These are phyloP conservation scores for Drosophila gunungcola DNA, from an alignment of 1,140 invertebrate species.

Conservation along the genomic window DNA sequence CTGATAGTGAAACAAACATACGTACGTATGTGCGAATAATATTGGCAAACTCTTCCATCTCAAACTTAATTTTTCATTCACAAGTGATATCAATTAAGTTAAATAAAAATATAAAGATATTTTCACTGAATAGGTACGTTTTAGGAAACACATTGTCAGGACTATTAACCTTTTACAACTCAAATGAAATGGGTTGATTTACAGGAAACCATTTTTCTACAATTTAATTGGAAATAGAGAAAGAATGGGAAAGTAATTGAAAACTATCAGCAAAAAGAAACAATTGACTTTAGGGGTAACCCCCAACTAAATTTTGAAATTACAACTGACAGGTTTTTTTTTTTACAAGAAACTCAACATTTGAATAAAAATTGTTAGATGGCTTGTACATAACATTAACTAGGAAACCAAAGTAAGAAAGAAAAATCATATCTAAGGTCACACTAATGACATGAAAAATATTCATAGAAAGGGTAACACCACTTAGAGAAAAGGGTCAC, in stretches of 20 bases:
- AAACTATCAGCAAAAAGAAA: not conserved
- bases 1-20: not conserved
- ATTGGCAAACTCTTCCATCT: conserved; percentile 1
- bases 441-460: not conserved
- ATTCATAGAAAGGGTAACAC: no score
- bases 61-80: not conserved
- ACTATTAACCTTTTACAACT: not conserved
- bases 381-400: no score
- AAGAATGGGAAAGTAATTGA: not conserved
- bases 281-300: not conserved
- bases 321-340: not conserved
- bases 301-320: not conserved
- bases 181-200: no score
- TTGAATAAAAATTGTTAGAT: no score
- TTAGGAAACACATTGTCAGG: not conserved
- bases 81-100: no score
- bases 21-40: not conserved
- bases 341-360: no score
- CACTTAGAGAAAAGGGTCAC: not conserved
- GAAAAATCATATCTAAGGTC: not conserved
- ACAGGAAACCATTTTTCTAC: no score
- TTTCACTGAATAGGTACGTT: not conserved
- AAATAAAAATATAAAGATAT: no score
- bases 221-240: not conserved
- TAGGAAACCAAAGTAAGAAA: no score